Conservation (phyloP, 2,888 invertebrate species). For the Uloborus plumipes region DNA sequence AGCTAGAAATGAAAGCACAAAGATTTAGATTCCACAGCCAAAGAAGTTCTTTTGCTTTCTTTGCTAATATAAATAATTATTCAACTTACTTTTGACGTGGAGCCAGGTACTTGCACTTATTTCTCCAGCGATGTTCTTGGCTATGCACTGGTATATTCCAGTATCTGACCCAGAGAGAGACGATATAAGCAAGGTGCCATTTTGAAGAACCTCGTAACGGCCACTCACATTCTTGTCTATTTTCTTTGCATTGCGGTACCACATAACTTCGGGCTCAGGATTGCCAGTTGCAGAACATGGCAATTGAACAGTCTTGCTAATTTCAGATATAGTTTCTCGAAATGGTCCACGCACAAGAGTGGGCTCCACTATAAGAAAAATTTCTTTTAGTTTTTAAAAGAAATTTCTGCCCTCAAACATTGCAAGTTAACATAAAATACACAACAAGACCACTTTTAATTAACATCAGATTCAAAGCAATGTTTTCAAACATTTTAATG, state of each 20-base stretch:
- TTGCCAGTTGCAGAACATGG: conserved; percentile 67
- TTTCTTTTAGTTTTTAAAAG: background rate
- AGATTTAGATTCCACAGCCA: too few species aligned
- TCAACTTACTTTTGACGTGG: conserved; percentile 91
- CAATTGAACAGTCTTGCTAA: conserved; percentile 66
- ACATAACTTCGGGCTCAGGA: conserved; percentile 66
- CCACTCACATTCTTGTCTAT: conserved; percentile 20
- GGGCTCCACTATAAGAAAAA: conserved; percentile 41
- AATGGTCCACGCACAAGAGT: conserved; percentile 29
- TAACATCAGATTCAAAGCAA: too few species aligned
- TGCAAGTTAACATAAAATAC: too few species aligned
- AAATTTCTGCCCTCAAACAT: too few species aligned
- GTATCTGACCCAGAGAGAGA: conserved; percentile 86
- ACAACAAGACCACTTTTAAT: too few species aligned
- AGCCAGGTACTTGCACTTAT: conserved; percentile 91
- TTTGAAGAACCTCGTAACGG: conserved; percentile 77
- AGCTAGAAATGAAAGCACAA: conserved; percentile 28
- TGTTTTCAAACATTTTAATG: too few species aligned
- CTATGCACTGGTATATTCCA: conserved; percentile 96
- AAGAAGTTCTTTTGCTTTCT: background rate
- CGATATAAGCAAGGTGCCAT: conserved; percentile 85
- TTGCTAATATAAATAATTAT: background rate
- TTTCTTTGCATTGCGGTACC: conserved; percentile 67
- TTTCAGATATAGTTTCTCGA: conserved; percentile 65
- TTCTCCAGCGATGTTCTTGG: conserved; percentile 90